Conservation (phyloP, 2,888 invertebrate species). For the Amiota mariae region DNA sequence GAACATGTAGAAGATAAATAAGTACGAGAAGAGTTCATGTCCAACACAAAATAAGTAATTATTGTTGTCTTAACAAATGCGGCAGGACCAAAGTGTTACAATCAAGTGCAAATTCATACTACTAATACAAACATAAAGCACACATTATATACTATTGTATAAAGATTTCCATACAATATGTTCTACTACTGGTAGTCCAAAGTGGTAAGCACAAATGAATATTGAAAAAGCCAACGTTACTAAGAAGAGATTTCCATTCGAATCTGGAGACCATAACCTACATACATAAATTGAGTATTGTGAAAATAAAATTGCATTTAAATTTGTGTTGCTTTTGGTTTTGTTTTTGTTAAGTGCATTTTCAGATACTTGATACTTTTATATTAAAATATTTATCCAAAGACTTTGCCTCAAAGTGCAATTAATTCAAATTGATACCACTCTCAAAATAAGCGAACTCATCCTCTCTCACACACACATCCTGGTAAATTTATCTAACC, state of each 20-base stretch:
- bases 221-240: too few species aligned
- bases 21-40: not conserved
- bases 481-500: conserved; percentile 33
- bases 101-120: conserved; percentile 36
- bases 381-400: not conserved
- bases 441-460: not conserved
- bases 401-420: conserved; percentile 11
- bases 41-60: conserved; percentile 11
- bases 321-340: conserved; percentile 20
- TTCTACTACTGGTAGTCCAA: conserved; percentile 13
- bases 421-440: conserved; percentile 15
- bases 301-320: too few species aligned
- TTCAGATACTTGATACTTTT: not conserved
- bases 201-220: too few species aligned
- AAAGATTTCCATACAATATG: not conserved
- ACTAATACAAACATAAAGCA: too few species aligned
- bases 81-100: conserved; percentile 22
- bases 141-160: not conserved
- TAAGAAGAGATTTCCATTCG: too few species aligned
- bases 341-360: conserved; percentile 32
- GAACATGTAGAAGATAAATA: not conserved
- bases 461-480: conserved; percentile 15
- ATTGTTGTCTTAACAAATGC: conserved; percentile 39
- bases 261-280: too few species aligned
- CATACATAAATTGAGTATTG: too few species aligned